These are phyloP conservation scores for Wiebesia pumilae DNA, from an alignment of 1,140 invertebrate species.

Conservation along the genomic window DNA sequence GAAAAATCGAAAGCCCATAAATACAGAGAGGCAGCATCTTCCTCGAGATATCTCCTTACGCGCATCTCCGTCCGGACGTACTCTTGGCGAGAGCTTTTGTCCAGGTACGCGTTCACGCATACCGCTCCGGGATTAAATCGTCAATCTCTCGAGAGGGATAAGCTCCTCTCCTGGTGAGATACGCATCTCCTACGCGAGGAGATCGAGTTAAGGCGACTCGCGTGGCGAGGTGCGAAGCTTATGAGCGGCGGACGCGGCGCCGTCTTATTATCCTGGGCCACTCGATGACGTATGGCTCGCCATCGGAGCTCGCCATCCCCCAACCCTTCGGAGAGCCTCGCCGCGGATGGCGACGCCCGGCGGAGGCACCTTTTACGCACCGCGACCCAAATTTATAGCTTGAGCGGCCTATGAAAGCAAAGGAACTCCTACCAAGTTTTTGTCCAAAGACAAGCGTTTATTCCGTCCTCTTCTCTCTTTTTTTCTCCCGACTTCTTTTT, in stretches of 20 bases:
- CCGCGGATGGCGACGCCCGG: not conserved
- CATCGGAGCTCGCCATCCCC: conserved; percentile 54
- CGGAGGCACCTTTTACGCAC: conserved; percentile 35
- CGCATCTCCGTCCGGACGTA: not conserved
- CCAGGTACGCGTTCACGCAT: conserved; percentile 1
- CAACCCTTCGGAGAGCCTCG: not conserved
- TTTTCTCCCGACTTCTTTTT: not conserved
- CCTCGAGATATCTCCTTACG: not conserved
- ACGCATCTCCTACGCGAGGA: conserved; percentile 13
- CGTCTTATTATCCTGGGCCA: conserved; percentile 68
- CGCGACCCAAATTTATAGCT: conserved; percentile 41
- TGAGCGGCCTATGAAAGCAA: not conserved
- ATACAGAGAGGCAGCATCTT: not conserved
- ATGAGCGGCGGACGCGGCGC: conserved; percentile 40
- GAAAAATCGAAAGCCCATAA: conserved; percentile 45
- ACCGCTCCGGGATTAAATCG: conserved; percentile 54
- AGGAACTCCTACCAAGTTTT: conserved; percentile 42
- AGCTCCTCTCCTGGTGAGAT: conserved; percentile 31
- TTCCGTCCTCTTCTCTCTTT: not conserved
- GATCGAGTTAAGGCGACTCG: conserved; percentile 43
- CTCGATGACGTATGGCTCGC: conserved; percentile 66
- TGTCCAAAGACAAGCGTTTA: conserved; percentile 16
- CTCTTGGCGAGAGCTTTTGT: too few species aligned
- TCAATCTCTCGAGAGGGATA: conserved; percentile 51
- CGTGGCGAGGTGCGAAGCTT: conserved; percentile 26